Percentiles rank a stretch among this genome's conserved stretches.
Conservation (phyloP, 2,888 invertebrate genomes). For the Lypha dubia region DNA sequence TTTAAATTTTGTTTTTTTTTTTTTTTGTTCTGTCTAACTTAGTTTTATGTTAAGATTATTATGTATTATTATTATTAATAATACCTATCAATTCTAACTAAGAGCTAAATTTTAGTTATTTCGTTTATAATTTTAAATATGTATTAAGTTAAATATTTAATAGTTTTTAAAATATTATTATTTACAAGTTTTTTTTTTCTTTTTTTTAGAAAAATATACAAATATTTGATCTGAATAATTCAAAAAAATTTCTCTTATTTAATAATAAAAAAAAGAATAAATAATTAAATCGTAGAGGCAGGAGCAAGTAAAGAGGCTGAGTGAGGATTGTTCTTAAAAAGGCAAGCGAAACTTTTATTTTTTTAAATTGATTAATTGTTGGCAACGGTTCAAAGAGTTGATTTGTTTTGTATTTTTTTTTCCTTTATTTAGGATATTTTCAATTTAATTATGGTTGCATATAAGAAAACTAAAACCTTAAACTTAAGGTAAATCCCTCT, state of each 20-base stretch:
- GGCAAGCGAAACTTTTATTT: not conserved
- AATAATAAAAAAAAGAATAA: not conserved
- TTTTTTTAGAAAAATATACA: slow-evolving; percentile 44
- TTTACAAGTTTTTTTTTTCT: slow-evolving; percentile 44
- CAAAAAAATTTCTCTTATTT: slow-evolving; percentile 3
- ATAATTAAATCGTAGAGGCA: not conserved
- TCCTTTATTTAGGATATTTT: not conserved
- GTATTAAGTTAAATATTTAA: slow-evolving; percentile 37
- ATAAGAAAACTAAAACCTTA: too few species aligned
- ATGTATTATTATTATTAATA: too few species aligned
- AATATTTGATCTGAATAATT: slow-evolving; percentile 14
- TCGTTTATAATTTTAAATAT: slow-evolving; percentile 44
- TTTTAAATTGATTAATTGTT: not conserved
- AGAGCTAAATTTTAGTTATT: slow-evolving; percentile 37
- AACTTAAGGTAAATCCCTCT: too few species aligned
- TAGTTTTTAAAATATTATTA: slow-evolving; percentile 36
- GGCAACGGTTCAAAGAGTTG: not conserved
- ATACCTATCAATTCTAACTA: slow-evolving; percentile 59
- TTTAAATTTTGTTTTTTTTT: slow-evolving; percentile 18
- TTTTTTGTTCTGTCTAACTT: slow-evolving; percentile 21
- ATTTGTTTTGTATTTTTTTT: not conserved
- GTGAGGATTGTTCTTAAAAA: slow-evolving; percentile 3
- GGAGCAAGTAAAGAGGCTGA: slow-evolving; percentile 10
- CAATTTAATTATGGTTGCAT: not conserved
- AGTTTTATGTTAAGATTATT: slow-evolving; percentile 37